These are phyloP conservation scores for Epinotia demarniana DNA, from an alignment of 2,888 invertebrate species.

Conservation along the genomic window DNA sequence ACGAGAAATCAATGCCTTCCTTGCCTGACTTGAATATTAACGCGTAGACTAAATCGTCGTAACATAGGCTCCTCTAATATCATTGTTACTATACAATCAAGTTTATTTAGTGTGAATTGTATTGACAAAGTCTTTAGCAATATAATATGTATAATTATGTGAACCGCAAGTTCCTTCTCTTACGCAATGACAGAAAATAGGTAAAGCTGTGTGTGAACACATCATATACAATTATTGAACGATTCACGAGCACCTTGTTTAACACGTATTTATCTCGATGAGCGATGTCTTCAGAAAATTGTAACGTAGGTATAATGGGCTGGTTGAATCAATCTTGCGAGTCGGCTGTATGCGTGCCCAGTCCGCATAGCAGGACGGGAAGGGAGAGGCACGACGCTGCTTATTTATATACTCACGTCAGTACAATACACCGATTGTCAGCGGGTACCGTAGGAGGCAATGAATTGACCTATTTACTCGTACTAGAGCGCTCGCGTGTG, in stretches of 20 bases:
- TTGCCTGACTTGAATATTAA: constrained; percentile 19
- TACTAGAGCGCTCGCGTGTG: constrained; percentile 74
- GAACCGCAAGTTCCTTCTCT: background rate
- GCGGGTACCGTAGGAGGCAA: constrained; percentile 50
- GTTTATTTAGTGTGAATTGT: too few relatives aligned
- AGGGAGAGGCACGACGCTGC: constrained; percentile 20
- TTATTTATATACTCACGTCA: constrained; percentile 32
- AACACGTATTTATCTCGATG: background rate
- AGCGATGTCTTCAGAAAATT: background rate
- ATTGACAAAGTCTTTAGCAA: background rate
- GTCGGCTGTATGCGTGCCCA: background rate
- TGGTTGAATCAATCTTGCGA: background rate
- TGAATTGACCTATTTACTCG: constrained; percentile 79
- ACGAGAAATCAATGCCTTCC: constrained; percentile 10
- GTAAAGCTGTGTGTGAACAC: too few relatives aligned
- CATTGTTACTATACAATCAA: background rate
- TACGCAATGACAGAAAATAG: background rate
- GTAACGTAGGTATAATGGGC: background rate
- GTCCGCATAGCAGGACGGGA: constrained; percentile 10
- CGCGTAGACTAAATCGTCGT: background rate
- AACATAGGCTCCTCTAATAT: constrained; percentile 3
- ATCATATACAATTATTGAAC: too few relatives aligned
- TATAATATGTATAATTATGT: background rate
- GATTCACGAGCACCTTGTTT: background rate
- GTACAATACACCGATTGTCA: constrained; percentile 46